Base-by-base conservation (phyloP, 2,797 vertebrate species). In the Prunella strophiata region DNA sequence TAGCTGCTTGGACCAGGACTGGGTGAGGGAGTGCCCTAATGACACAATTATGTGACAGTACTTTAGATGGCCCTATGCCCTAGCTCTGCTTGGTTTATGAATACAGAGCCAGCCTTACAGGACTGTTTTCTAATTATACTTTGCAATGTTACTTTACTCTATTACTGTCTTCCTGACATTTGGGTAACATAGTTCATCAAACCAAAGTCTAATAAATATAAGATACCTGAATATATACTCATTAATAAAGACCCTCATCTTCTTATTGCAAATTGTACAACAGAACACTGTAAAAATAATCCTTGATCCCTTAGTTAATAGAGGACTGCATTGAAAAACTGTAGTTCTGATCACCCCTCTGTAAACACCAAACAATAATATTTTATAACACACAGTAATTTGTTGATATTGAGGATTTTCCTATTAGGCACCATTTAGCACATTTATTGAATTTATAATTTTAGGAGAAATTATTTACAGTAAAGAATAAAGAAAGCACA, bases 401-500 rank as follows among this genome's bases (percentile, higher is more conserved):
- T 71, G 34, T 22, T 76, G 30, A 67, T 83, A 76, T 32, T 74
- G 40, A 79, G 18, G 20, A 71, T 54, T 84, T 94, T 42, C 23
- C 32, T 62, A 25, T 27, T 29, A 59, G 51, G 22, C 32, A 83
- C 7, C 22, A 81, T 68, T 85, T 92, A 72, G 57, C 22, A 71
- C 26, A 88, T 81, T 89, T 80, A 88, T 52, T 77, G 45, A 48
- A 27, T 2, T 4, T 17, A 51, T 38, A 88, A 86, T 91, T 88
- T 79, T 85, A 88, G 67, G 40, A 85, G 21, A n/a, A 80, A 52
- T 61, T 91, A 73, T 72, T 81, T 76, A 94, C 68, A 40, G n/a
- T 30, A 74, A 79, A 71, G 22, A 75, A 71, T 74, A 92, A 92
- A 95, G n/a, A 66, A 90, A 94, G 7, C 27, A 84, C 38, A 70